phyloP scores from a whole-genome alignment of 2,888 invertebrate species.

The Epinotia ramella region DNA sequence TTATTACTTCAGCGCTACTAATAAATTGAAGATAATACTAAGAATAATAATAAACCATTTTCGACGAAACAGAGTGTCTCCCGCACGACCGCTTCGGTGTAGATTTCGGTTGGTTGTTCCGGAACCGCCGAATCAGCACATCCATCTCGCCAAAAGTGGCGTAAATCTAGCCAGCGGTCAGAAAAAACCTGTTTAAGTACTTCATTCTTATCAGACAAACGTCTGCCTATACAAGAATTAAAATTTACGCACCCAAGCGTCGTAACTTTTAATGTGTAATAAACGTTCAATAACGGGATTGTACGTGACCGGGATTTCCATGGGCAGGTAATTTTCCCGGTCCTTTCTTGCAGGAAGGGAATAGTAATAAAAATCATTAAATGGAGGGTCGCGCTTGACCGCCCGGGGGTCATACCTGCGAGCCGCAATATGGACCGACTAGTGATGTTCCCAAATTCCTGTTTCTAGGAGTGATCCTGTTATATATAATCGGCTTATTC shows the following conservation, averaged over 20 bases:
- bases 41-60: too few relatives aligned
- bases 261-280: conserved; percentile 70
- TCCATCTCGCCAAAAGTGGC: too few relatives aligned
- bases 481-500: too few relatives aligned
- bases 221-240: conserved; percentile 56
- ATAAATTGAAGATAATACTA: too few relatives aligned
- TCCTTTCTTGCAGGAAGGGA: conserved; percentile 62
- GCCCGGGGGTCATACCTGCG: conserved; percentile 50
- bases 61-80: too few relatives aligned
- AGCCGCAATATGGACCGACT: conserved; percentile 64
- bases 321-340: conserved; percentile 70
- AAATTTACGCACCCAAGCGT: conserved; percentile 53
- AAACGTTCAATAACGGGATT: conserved; percentile 74
- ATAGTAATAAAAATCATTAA: conserved; percentile 77
- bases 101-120: too few relatives aligned
- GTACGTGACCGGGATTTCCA: conserved; percentile 62
- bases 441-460: not conserved
- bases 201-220: not conserved
- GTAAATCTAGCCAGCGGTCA: not conserved
- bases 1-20: too few relatives aligned
- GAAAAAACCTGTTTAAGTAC: not conserved
- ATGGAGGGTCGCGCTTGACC: conserved; percentile 68
- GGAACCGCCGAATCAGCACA: too few relatives aligned
- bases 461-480: too few relatives aligned
- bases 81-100: too few relatives aligned